Evolutionary conservation across 2,113 vertebrate species (phyloP).

Genomic region (Pomatorhinus ruficollis): DNA sequence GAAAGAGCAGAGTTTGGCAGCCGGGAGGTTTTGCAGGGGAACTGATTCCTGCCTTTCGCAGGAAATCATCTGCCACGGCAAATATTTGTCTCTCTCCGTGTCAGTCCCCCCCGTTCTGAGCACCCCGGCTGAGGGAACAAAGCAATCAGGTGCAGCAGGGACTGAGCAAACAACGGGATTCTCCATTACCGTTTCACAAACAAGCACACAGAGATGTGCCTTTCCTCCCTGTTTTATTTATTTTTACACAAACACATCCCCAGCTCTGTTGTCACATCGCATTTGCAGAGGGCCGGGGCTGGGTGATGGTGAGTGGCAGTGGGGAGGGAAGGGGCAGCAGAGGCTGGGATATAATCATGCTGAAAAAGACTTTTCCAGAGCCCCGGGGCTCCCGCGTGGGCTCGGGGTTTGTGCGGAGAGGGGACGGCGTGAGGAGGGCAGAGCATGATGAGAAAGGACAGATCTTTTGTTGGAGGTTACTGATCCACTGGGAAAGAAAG

Average conservation of each 20-base stretch:
- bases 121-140: not conserved
- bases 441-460: slow-evolving; percentile 80
- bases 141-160: not conserved
- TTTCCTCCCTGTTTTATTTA: too few relatives aligned
- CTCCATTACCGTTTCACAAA: accelerated
- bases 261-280: not conserved
- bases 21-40: not conserved
- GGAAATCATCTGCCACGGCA: not conserved
- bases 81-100: not conserved
- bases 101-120: not conserved
- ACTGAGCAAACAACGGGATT: not conserved
- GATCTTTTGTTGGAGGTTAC: slow-evolving; percentile 78
- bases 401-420: slow-evolving; percentile 63
- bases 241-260: not conserved
- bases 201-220: accelerated
- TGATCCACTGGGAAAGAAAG: slow-evolving; percentile 63
- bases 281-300: not conserved
- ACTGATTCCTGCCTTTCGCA: not conserved
- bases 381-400: slow-evolving; percentile 76
- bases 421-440: slow-evolving; percentile 41
- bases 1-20: not conserved
- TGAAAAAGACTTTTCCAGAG: slow-evolving; percentile 73
- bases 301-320: slow-evolving; percentile 19
- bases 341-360: not conserved
- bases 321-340: slow-evolving; percentile 4